A percentile compares a stretch with the other conserved stretches of the same genome.
Conservation (phyloP, 2,888 invertebrate species). For the Polyommatus iphigenia region DNA sequence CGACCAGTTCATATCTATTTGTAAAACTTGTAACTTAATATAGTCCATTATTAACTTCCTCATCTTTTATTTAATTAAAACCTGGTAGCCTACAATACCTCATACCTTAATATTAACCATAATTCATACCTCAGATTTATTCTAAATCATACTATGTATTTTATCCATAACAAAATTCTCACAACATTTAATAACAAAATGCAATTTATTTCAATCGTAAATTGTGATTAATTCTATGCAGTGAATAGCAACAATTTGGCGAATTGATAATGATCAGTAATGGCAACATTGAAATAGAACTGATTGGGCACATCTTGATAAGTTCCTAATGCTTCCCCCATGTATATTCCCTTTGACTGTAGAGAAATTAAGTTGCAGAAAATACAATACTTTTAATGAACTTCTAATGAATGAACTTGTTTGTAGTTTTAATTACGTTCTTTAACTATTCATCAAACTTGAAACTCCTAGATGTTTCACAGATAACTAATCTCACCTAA, state of each 20-base stretch:
- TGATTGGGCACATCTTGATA: constrained; percentile 75
- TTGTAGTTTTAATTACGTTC: not conserved
- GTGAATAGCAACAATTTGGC: constrained; percentile 32
- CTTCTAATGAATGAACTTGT: too few species aligned
- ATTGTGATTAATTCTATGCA: constrained; percentile 18
- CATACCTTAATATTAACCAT: too few species aligned
- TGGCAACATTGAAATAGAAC: constrained; percentile 50
- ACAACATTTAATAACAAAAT: not conserved
- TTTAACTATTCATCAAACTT: not conserved
- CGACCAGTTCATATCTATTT: too few species aligned
- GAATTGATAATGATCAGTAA: constrained; percentile 29
- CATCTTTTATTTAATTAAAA: too few species aligned
- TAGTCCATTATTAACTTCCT: too few species aligned
- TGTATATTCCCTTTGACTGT: constrained; percentile 56
- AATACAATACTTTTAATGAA: not conserved
- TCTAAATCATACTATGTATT: too few species aligned
- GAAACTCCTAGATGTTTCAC: too few species aligned
- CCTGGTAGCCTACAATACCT: too few species aligned
- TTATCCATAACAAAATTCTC: not conserved
- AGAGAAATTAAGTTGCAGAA: not conserved
- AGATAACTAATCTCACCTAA: too few species aligned
- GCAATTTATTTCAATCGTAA: constrained; percentile 8
- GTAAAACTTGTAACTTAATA: too few species aligned
- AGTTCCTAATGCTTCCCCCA: constrained; percentile 49
- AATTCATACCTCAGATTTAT: too few species aligned